Conservation (phyloP, 1,140 invertebrate species). For the Protaetia brevitarsis region DNA sequence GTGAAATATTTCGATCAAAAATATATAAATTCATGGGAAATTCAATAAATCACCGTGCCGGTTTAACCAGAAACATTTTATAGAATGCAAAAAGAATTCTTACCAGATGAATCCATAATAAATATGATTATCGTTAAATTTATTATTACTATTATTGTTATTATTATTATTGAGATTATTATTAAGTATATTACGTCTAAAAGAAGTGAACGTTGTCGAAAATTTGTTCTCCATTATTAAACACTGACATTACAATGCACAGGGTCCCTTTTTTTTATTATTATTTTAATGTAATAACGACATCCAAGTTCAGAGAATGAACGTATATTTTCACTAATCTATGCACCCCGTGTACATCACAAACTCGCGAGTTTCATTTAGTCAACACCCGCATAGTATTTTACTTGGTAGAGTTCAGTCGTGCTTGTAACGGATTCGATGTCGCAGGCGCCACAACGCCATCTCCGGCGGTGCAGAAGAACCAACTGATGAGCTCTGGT, state of each 20-base stretch:
- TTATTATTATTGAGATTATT: neutral
- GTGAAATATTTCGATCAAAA: neutral
- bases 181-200: neutral
- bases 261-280: neutral
- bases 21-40: neutral
- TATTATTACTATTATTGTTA: neutral
- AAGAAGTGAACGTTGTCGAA: neutral
- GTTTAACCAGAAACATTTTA: neutral
- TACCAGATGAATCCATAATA: slow-evolving; percentile 19
- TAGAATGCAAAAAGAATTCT: neutral
- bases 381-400: slow-evolving; percentile 20
- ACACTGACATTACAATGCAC: slow-evolving; percentile 17
- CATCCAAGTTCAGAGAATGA: neutral
- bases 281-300: neutral
- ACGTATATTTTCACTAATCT: neutral
- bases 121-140: neutral
- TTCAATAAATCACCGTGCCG: neutral
- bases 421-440: neutral
- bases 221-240: slow-evolving; percentile 22
- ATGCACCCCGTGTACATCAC: neutral
- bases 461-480: neutral
- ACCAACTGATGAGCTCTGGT: neutral
- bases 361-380: neutral
- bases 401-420: neutral
- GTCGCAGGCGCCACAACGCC: neutral